These are phyloP conservation scores for Etheostoma perlongum DNA, from an alignment of 2,797 vertebrate species.

Conservation along the genomic window DNA sequence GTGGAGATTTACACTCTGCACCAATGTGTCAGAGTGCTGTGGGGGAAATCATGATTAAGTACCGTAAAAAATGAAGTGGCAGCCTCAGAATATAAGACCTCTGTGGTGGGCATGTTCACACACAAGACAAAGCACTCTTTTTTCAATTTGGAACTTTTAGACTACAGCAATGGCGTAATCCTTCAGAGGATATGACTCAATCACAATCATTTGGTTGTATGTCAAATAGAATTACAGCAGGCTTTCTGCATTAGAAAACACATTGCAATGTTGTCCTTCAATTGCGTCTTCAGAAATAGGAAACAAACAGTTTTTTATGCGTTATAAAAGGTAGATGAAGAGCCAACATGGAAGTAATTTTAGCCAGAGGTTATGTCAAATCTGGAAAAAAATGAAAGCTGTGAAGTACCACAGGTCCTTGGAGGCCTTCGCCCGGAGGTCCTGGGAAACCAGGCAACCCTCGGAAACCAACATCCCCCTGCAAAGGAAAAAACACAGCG, in stretches of 20 bases:
- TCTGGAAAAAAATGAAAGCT: conserved; percentile 17
- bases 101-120: conserved; percentile 41
- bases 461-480: conserved; percentile 91
- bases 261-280: conserved; percentile 25
- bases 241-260: conserved; percentile 38
- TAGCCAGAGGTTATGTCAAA: conserved; percentile 2
- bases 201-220: conserved; percentile 46
- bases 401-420: conserved; percentile 87
- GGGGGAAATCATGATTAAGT: conserved; percentile 52
- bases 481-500: conserved; percentile 32
- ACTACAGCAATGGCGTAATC: conserved; percentile 21
- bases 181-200: conserved; percentile 52
- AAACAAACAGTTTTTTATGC: neutral
- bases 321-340: neutral
- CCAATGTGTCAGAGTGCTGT: conserved; percentile 47
- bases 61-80: conserved; percentile 49
- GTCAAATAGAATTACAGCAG: conserved; percentile 43
- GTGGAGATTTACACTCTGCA: conserved; percentile 58
- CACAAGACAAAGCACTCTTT: conserved; percentile 26
- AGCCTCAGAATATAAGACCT: conserved; percentile 30
- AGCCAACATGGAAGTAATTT: conserved; percentile 8
- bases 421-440: conserved; percentile 90
- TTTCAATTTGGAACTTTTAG: conserved; percentile 5
- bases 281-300: conserved; percentile 6
- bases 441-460: conserved; percentile 87